These are phyloP conservation scores for Tapera naevia DNA, from an alignment of 2,797 vertebrate species.

Conservation along the genomic window DNA sequence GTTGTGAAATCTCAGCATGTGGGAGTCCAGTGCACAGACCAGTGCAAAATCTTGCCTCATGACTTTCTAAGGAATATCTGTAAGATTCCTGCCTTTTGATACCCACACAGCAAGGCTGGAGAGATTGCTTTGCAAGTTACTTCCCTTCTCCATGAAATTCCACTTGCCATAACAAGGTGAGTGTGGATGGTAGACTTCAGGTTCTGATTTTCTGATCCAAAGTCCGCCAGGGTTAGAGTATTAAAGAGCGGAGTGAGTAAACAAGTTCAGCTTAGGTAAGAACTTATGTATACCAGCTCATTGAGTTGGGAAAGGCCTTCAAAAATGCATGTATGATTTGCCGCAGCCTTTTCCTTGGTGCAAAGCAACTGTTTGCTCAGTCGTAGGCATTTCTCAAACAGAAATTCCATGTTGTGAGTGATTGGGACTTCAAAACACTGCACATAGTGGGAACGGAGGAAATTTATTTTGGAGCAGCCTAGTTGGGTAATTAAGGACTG, in stretches of 20 bases:
- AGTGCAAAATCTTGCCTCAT: background rate
- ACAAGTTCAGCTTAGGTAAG: background rate
- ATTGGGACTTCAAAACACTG: background rate
- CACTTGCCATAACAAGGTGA: rapidly evolving
- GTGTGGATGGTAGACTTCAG: background rate
- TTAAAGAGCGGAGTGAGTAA: background rate
- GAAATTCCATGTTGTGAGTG: background rate
- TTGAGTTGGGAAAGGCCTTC: background rate
- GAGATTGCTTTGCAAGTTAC: background rate
- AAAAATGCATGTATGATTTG: background rate
- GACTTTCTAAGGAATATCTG: background rate
- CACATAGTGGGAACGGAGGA: background rate
- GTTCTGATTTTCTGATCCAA: background rate
- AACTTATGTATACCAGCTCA: background rate
- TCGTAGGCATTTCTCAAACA: background rate
- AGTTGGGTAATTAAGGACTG: rapidly evolving
- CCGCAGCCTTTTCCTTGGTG: background rate
- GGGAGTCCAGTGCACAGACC: background rate
- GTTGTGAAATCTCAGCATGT: background rate
- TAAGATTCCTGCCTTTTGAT: background rate
- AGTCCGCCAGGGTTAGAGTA: background rate
- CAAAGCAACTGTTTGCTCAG: background rate
- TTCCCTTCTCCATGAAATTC: background rate
- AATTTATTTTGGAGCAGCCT: background rate
- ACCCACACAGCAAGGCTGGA: background rate